phyloP scores from a whole-genome alignment of 2,888 invertebrate species.

The Sisyra nigra region DNA sequence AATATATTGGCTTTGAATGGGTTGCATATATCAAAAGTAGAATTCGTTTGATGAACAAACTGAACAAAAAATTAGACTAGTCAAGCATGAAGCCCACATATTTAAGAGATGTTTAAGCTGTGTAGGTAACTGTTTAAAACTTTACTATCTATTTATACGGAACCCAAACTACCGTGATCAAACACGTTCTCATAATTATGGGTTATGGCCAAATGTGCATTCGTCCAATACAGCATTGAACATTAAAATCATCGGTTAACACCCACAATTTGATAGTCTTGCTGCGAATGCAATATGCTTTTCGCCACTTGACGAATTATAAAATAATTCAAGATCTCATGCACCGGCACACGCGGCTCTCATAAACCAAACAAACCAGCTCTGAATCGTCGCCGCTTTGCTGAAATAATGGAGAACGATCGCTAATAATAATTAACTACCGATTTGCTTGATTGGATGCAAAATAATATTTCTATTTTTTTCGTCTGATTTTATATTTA shows the following conservation, averaged over 20 bases:
- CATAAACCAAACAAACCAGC: background rate
- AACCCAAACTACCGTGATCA: constrained; percentile 15
- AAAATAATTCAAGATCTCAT: constrained; percentile 11
- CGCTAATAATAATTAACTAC: constrained; percentile 20
- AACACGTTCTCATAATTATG: constrained; percentile 16
- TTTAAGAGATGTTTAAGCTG: no score
- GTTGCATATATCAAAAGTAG: background rate
- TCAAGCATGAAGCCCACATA: no score
- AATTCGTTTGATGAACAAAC: background rate
- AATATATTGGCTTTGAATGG: background rate
- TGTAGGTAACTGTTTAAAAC: no score
- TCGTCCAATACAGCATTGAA: background rate
- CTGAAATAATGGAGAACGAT: constrained; percentile 13
- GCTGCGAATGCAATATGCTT: constrained; percentile 9
- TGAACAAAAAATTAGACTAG: constrained; percentile 1
- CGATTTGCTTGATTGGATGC: constrained; percentile 27
- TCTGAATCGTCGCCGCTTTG: constrained; percentile 13
- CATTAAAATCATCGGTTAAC: background rate
- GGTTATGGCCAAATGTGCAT: constrained; percentile 10
- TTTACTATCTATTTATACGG: constrained; percentile 11
- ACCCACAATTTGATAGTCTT: no score
- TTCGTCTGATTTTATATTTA: constrained; percentile 5
- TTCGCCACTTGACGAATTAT: constrained; percentile 7
- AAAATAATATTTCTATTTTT: constrained; percentile 16
- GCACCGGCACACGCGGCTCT: background rate